These are phyloP conservation scores for Eulithis prunata DNA, from an alignment of 2,888 invertebrate species.

Conservation along the genomic window DNA sequence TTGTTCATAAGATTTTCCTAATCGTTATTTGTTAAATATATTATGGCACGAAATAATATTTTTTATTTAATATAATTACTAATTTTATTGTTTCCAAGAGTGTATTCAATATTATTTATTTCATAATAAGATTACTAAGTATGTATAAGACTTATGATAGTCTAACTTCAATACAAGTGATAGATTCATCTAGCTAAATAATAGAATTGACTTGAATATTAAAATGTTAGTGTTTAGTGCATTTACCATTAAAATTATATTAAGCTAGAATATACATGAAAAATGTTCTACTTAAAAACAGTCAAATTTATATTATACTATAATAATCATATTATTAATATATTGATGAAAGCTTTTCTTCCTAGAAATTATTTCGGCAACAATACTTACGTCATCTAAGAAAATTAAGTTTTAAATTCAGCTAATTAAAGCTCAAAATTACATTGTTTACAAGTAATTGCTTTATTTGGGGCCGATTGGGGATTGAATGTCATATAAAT, in stretches of 20 bases:
- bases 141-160: slow-evolving; percentile 15
- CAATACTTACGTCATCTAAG: slow-evolving; percentile 31
- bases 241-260: slow-evolving; percentile 27
- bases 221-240: slow-evolving; percentile 27
- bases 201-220: slow-evolving; percentile 41
- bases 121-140: slow-evolving; percentile 2
- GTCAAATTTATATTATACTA: slow-evolving; percentile 29
- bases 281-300: slow-evolving; percentile 27
- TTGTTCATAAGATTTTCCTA: slow-evolving; percentile 27
- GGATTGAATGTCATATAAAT: slow-evolving; percentile 22
- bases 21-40: slow-evolving; percentile 32
- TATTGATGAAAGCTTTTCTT: slow-evolving; percentile 29
- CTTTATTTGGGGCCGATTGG: slow-evolving; percentile 33
- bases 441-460: slow-evolving; percentile 38
- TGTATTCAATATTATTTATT: slow-evolving; percentile 8
- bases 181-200: slow-evolving; percentile 31
- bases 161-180: slow-evolving; percentile 26
- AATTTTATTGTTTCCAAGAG: slow-evolving; percentile 36
- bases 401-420: slow-evolving; percentile 38
- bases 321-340: slow-evolving; percentile 12
- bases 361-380: slow-evolving; percentile 25
- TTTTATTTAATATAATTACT: slow-evolving; percentile 14
- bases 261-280: slow-evolving; percentile 33
- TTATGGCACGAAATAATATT: slow-evolving; percentile 28
- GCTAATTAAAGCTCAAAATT: slow-evolving; percentile 45